Base-by-base conservation (phyloP, 1,140 invertebrate genomes). In the Micrasema minimum region DNA sequence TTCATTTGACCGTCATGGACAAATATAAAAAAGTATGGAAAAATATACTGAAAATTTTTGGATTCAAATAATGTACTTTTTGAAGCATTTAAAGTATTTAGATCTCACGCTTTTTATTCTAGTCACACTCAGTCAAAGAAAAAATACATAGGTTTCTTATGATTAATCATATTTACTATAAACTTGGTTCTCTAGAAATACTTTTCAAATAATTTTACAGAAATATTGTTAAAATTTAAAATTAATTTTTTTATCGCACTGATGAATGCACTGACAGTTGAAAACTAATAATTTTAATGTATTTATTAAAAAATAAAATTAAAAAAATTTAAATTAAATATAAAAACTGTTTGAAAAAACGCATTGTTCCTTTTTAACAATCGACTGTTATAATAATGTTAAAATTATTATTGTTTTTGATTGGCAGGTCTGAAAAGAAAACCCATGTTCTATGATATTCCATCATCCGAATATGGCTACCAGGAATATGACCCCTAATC, bases 391-490 rank as follows among this genome's bases (percentile, higher is more conserved):
- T n/a, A n/a, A n/a, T n/a, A n/a, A n/a, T n/a, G n/a, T 11, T 20
- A 41, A 46, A 26, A 64, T 65, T 1, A 45, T 35, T 59, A 43
- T 66, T 66, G 7, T 50, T 10, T 50, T 59, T 74, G 7, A 20
- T 74, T 74, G n/a, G 57, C 68, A 72, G 73, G 73, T 18, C 35
- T 71, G 14, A 71, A 61, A 50, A 68, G 61, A 65, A 71, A 69
- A 48, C 45, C 73, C 3, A 72, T 75, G 69, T 71, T 65, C 41
- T 75, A 75, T 50, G 66, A 62, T 26, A 43, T 14, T 35, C 16
- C 46, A 7, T 31, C 26, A 6, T 31, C 26, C 4, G 26, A 61
- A 16, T 45, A 67, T 45, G 55, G 61, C 12, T 75, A 75, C 45
- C 73, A 75, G 66, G 69, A 72, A 59, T 71, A 66, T 61, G 61